phyloP scores from a whole-genome alignment of 2,797 vertebrate genomes.

The Chromis chromis region DNA sequence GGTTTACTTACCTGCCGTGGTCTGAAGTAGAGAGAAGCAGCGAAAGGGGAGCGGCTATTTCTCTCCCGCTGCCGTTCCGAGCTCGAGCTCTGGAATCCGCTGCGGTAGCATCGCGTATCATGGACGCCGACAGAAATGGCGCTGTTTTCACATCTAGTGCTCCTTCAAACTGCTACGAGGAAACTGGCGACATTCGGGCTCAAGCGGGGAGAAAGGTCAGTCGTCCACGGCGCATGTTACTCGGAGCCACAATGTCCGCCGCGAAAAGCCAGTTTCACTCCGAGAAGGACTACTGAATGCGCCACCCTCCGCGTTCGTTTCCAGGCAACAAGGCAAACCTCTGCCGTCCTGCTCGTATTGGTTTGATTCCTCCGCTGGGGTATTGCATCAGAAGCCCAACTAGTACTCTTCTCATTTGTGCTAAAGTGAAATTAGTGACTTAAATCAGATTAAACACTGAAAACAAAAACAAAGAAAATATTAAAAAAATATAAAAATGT shows the following conservation, averaged over 20 bases:
- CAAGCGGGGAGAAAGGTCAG: slow-evolving; percentile 41
- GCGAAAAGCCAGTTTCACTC: slow-evolving; percentile 62
- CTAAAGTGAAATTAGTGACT: not conserved
- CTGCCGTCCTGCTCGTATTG: slow-evolving; percentile 71
- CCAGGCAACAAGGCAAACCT: slow-evolving; percentile 90
- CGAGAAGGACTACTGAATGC: slow-evolving; percentile 37
- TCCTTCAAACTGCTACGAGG: slow-evolving; percentile 61
- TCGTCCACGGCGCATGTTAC: not conserved
- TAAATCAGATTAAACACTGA: not conserved
- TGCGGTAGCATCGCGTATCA: slow-evolving; percentile 85
- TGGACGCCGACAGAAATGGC: slow-evolving; percentile 85
- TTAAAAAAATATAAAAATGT: too few relatives aligned
- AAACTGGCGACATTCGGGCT: slow-evolving; percentile 84
- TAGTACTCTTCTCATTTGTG: slow-evolving; percentile 64
- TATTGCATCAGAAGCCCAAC: slow-evolving; percentile 85
- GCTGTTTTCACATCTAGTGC: slow-evolving; percentile 75
- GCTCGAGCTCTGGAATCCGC: slow-evolving; percentile 87
- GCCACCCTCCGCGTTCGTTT: slow-evolving; percentile 84
- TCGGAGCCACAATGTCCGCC: slow-evolving; percentile 80
- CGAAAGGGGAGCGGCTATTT: slow-evolving; percentile 84
- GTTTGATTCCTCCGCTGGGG: slow-evolving; percentile 88
- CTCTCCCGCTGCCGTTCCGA: slow-evolving; percentile 87
- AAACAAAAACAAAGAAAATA: not conserved
- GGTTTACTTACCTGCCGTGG: slow-evolving; percentile 78
- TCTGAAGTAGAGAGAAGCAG: slow-evolving; percentile 77